Evolutionary conservation across 2,113 vertebrate species (phyloP).

Genomic region (Laticauda laticaudata): DNA sequence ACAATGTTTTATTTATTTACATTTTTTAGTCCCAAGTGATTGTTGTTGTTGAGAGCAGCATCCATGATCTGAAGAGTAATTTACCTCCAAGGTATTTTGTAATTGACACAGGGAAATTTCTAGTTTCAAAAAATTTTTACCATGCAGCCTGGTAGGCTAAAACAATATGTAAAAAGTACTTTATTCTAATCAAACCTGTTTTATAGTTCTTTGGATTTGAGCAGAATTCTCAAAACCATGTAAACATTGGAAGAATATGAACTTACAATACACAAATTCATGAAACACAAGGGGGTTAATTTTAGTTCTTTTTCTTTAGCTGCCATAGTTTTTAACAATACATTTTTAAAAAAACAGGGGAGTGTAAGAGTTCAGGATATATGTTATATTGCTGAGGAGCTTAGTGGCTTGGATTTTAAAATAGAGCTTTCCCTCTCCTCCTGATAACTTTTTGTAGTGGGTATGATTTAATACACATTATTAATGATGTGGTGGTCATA

Average conservation of each 20-base stretch:
- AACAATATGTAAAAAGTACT: neutral
- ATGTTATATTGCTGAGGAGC: neutral
- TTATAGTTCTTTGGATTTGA: neutral
- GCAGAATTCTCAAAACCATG: neutral
- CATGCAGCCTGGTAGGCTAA: too few species aligned
- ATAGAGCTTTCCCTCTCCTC: neutral
- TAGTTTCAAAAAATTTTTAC: neutral
- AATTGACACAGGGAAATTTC: neutral
- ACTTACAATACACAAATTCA: neutral
- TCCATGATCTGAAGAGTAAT: neutral
- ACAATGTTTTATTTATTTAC: neutral
- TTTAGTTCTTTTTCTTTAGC: neutral
- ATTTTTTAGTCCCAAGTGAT: neutral
- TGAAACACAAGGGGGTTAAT: neutral
- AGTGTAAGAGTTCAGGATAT: neutral
- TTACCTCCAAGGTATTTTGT: neutral
- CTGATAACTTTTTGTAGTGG: neutral
- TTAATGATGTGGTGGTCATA: neutral
- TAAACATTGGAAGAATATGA: neutral
- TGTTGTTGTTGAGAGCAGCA: neutral
- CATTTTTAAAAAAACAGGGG: neutral
- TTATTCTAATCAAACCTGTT: neutral
- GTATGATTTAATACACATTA: neutral
- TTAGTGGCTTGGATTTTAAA: neutral
- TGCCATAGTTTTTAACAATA: neutral